Percentiles rank a stretch among this genome's conserved stretches.
Conservation (phyloP, 2,888 invertebrate genomes). For the Eugnorisma glareosa region DNA sequence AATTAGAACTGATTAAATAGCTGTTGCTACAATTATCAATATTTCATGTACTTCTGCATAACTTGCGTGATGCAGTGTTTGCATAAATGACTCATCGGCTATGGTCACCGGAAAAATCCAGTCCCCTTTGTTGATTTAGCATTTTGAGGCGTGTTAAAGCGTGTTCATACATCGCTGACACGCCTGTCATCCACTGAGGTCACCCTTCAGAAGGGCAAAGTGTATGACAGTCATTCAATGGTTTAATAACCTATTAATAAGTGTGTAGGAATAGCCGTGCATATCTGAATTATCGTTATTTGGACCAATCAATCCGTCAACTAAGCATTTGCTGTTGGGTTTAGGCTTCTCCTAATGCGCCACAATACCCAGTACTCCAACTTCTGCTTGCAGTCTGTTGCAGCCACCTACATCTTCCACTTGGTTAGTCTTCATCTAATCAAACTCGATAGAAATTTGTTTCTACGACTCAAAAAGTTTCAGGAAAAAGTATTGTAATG, state of each 20-base stretch:
- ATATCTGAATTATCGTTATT: neutral
- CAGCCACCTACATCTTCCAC: neutral
- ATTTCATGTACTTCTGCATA: conserved; percentile 25
- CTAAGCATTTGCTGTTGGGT: neutral
- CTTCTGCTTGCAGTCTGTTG: neutral
- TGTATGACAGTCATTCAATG: neutral
- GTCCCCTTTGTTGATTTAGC: conserved; percentile 60
- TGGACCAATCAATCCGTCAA: neutral
- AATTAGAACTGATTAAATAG: neutral
- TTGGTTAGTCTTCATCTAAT: neutral
- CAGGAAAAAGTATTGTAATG: neutral
- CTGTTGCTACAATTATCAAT: neutral
- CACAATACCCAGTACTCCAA: neutral
- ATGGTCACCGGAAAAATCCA: conserved; percentile 65
- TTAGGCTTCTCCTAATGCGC: neutral
- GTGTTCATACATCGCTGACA: conserved; percentile 27
- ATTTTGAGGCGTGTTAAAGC: conserved; percentile 50
- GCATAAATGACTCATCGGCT: conserved; percentile 54
- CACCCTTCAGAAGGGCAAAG: neutral
- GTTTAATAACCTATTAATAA: neutral
- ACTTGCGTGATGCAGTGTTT: conserved; percentile 38
- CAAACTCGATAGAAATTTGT: neutral
- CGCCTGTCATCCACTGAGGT: conserved; percentile 28
- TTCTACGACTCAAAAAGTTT: neutral
- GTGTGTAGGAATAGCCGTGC: neutral